Percentiles rank a stretch among this genome's conserved stretches.
phyloP scores from a whole-genome alignment of 2,888 invertebrate species.

The Heteropelma amictum region DNA sequence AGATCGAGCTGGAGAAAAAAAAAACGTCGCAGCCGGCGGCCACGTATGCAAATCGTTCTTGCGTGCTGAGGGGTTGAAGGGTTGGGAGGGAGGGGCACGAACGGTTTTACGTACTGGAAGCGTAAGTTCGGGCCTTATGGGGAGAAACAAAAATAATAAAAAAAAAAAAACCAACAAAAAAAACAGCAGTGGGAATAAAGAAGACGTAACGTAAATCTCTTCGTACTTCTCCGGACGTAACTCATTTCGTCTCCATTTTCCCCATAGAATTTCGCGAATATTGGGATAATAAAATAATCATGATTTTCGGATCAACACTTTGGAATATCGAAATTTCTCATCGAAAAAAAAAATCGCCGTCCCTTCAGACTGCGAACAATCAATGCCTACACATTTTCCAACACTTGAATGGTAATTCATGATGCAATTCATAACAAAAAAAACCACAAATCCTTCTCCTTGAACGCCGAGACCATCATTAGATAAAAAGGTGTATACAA shows the following conservation, averaged over 20 bases:
- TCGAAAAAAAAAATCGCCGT: too few relatives aligned
- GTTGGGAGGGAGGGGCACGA: constrained; percentile 23
- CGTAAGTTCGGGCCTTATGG: neutral
- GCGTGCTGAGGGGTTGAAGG: constrained; percentile 57
- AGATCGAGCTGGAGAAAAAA: constrained; percentile 12
- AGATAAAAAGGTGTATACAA: too few relatives aligned
- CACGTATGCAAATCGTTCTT: constrained; percentile 68
- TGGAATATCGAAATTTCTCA: neutral
- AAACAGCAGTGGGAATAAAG: constrained; percentile 1
- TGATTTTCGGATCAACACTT: neutral
- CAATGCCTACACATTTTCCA: too few relatives aligned
- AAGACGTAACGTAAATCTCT: neutral
- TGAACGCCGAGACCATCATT: too few relatives aligned
- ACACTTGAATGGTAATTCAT: too few relatives aligned
- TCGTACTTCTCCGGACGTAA: neutral
- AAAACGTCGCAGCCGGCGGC: constrained; percentile 66
- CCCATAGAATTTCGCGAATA: too few relatives aligned
- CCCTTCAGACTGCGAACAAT: too few relatives aligned
- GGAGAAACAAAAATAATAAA: constrained; percentile 8
- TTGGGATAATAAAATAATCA: neutral
- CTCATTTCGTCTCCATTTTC: neutral
- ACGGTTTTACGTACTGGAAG: constrained; percentile 38
- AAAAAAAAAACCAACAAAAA: neutral
- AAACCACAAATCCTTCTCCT: too few relatives aligned
- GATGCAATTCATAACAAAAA: too few relatives aligned